A percentile compares a stretch with the other conserved stretches of the same genome.
Evolutionary conservation across 2,888 invertebrate species (phyloP).

Genomic region (Onthophagus sagittarius): DNA sequence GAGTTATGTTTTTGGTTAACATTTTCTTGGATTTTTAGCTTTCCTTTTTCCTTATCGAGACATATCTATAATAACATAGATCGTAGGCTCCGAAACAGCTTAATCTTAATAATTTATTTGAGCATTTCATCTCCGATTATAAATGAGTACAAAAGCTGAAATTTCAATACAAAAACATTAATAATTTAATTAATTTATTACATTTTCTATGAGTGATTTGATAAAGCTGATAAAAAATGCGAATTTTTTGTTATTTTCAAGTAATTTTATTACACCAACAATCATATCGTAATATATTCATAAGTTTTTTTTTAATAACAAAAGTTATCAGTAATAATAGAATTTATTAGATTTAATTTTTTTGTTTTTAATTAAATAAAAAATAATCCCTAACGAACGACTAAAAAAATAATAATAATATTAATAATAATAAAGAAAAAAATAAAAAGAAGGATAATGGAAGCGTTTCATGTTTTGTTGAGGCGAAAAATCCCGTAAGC

Average conservation of each 20-base stretch:
- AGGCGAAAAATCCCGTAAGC: constrained; percentile 43
- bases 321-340: constrained; percentile 48
- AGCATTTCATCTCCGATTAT: too few relatives aligned
- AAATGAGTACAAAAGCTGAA: too few relatives aligned
- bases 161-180: too few relatives aligned
- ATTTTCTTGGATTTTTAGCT: too few relatives aligned
- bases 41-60: too few relatives aligned
- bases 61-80: too few relatives aligned
- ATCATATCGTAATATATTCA: constrained; percentile 51
- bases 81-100: too few relatives aligned
- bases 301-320: constrained; percentile 47
- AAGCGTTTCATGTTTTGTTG: constrained; percentile 43
- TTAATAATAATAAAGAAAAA: neutral
- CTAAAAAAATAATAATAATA: neutral
- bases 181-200: too few relatives aligned
- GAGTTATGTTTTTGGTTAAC: too few relatives aligned
- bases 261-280: constrained; percentile 52
- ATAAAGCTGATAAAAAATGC: too few relatives aligned
- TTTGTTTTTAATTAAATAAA: constrained; percentile 39
- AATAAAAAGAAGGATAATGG: constrained; percentile 37
- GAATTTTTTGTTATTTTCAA: constrained; percentile 31
- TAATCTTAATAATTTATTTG: too few relatives aligned
- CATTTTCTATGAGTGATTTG: too few relatives aligned
- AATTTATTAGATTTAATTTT: constrained; percentile 26
- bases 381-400: constrained; percentile 36